Evolutionary conservation across 2,797 vertebrate species (phyloP).

Genomic region (Danionella dracula): DNA sequence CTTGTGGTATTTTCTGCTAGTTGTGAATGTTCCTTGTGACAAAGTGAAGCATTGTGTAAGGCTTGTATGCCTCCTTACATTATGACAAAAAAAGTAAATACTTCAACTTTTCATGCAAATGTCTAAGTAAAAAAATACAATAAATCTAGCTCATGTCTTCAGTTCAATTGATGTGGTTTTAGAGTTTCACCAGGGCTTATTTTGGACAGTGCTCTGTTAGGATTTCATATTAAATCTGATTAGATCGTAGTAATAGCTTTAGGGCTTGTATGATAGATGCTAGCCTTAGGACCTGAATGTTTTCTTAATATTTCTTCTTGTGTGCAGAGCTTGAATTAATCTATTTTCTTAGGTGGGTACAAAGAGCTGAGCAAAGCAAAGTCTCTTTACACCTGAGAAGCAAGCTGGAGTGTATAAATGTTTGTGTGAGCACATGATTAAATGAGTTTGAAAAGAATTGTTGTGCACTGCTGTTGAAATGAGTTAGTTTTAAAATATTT

Average conservation of each 20-base stretch:
- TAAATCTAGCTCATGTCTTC: slow-evolving; percentile 36
- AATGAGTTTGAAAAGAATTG: too few relatives aligned
- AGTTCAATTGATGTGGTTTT: slow-evolving; percentile 65
- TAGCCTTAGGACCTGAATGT: slow-evolving; percentile 68
- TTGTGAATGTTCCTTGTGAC: slow-evolving; percentile 11
- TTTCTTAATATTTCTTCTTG: slow-evolving; percentile 69
- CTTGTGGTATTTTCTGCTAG: neutral
- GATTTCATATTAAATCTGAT: slow-evolving; percentile 79
- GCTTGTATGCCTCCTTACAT: slow-evolving; percentile 5
- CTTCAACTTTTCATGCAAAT: neutral
- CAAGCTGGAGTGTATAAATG: slow-evolving; percentile 9
- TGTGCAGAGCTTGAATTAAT: slow-evolving; percentile 53
- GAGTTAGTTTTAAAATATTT: too few relatives aligned
- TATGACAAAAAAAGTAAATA: neutral
- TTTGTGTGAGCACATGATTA: slow-evolving; percentile 9
- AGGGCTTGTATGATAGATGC: slow-evolving; percentile 77
- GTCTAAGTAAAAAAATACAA: slow-evolving; percentile 53
- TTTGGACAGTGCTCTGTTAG: slow-evolving; percentile 74
- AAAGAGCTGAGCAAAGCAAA: slow-evolving; percentile 37
- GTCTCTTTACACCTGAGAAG: slow-evolving; percentile 36
- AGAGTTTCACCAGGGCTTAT: slow-evolving; percentile 68
- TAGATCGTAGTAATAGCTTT: slow-evolving; percentile 80
- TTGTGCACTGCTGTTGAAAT: too few relatives aligned
- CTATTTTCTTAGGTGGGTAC: slow-evolving; percentile 45
- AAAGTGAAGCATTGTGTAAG: neutral